Evolutionary conservation across 2,797 vertebrate species (phyloP).

Genomic region (Staurois parvus): DNA sequence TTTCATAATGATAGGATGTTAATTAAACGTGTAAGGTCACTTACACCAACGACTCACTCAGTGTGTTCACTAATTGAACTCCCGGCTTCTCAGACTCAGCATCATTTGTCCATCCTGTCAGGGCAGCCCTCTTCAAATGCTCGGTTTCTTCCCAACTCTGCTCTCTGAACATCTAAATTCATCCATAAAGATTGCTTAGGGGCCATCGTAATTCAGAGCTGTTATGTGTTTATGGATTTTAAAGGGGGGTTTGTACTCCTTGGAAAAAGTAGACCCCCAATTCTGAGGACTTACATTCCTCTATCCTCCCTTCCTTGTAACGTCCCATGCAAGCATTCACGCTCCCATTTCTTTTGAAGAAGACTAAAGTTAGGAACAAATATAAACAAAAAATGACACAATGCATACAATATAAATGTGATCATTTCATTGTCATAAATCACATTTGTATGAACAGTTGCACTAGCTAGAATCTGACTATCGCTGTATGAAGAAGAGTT

Average conservation of each 20-base stretch:
- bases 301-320: too few relatives aligned
- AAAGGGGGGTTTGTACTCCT: background rate
- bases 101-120: slow-evolving; percentile 64
- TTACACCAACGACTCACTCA: slow-evolving; percentile 61
- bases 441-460: too few relatives aligned
- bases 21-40: slow-evolving; percentile 69
- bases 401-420: too few relatives aligned
- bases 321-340: too few relatives aligned
- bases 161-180: background rate
- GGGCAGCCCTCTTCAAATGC: slow-evolving; percentile 12
- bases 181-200: background rate
- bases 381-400: too few relatives aligned
- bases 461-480: too few relatives aligned
- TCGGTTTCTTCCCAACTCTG: background rate
- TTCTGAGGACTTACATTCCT: too few relatives aligned
- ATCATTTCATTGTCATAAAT: too few relatives aligned
- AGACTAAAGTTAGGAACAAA: too few relatives aligned
- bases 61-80: slow-evolving; percentile 65
- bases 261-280: background rate
- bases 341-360: too few relatives aligned
- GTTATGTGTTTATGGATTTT: background rate
- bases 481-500: too few relatives aligned
- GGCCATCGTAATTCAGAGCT: background rate
- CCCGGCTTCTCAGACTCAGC: slow-evolving; percentile 50
- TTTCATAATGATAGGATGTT: slow-evolving; percentile 66